phyloP scores from a whole-genome alignment of 2,888 invertebrate genomes.

The Caenorhabditis panamensis region DNA sequence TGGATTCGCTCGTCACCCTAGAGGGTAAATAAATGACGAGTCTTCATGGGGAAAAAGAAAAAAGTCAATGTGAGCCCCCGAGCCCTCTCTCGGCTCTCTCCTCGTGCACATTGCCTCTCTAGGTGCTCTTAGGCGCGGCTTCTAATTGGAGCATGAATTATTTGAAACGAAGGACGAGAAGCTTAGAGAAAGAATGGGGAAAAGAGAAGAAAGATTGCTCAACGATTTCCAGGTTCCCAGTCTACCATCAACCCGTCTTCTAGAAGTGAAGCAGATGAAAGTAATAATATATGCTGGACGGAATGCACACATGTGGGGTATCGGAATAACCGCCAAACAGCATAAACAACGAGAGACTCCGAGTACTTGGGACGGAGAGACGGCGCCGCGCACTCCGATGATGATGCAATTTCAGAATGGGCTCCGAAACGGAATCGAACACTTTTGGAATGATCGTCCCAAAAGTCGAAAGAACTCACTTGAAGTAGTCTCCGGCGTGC shows the following conservation, averaged over 20 bases:
- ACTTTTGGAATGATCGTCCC: neutral
- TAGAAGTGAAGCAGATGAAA: neutral
- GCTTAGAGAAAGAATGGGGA: constrained; percentile 2
- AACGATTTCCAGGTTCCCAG: neutral
- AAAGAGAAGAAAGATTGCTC: neutral
- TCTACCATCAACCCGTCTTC: neutral
- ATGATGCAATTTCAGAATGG: constrained; percentile 1
- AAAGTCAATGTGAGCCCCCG: constrained; percentile 5
- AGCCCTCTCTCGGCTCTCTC: neutral
- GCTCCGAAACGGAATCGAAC: constrained; percentile 2
- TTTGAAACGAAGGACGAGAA: constrained; percentile 2
- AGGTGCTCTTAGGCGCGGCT: neutral
- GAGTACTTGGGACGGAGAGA: neutral
- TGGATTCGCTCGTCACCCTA: neutral
- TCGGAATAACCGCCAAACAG: constrained; percentile 10
- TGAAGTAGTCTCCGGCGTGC: constrained; percentile 75
- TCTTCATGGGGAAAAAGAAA: neutral
- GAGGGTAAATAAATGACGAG: neutral
- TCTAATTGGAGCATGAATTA: constrained; percentile 21
- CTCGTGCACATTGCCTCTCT: neutral
- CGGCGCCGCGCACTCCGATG: neutral
- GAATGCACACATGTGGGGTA: constrained; percentile 19
- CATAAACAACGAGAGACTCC: constrained; percentile 6
- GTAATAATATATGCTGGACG: constrained; percentile 6
- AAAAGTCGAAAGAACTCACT: constrained; percentile 51